A percentile compares a stretch with the other conserved stretches of the same genome.
Evolutionary conservation across 2,888 invertebrate species (phyloP).

Genomic region (Norana najaformis): DNA sequence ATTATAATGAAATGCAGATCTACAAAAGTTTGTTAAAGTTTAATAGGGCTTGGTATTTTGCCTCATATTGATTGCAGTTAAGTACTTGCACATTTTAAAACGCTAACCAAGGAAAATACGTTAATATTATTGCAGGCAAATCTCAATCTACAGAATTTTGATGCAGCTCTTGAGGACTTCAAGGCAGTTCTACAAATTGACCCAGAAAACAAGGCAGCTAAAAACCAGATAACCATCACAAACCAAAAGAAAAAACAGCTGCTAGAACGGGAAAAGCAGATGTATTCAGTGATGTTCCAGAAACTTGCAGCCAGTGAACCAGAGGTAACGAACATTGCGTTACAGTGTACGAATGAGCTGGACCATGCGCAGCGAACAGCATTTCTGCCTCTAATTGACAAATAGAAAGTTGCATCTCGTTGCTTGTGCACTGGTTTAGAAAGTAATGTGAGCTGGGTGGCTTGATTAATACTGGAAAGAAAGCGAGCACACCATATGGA

Average conservation of each 20-base stretch:
- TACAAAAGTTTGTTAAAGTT: neutral
- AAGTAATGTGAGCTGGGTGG: neutral
- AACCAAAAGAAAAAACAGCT: constrained; percentile 76
- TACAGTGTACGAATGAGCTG: neutral
- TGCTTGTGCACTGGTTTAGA: neutral
- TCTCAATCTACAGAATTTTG: constrained; percentile 76
- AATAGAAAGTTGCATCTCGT: too few species aligned
- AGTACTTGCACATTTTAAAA: neutral
- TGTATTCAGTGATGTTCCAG: constrained; percentile 93
- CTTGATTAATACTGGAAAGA: neutral
- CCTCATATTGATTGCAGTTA: neutral
- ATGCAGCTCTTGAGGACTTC: constrained; percentile 78
- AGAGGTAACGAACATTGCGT: constrained; percentile 48
- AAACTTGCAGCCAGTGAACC: constrained; percentile 71
- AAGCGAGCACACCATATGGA: neutral
- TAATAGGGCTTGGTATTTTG: neutral
- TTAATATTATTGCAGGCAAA: constrained; percentile 67
- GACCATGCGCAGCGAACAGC: neutral
- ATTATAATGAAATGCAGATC: too few species aligned
- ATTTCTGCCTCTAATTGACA: neutral
- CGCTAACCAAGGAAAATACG: neutral
- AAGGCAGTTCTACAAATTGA: constrained; percentile 76
- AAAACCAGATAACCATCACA: constrained; percentile 75
- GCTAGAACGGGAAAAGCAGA: constrained; percentile 78
- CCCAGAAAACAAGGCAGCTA: constrained; percentile 85